Conservation (phyloP, 2,113 vertebrate species). For the Pterocles gutturalis region DNA sequence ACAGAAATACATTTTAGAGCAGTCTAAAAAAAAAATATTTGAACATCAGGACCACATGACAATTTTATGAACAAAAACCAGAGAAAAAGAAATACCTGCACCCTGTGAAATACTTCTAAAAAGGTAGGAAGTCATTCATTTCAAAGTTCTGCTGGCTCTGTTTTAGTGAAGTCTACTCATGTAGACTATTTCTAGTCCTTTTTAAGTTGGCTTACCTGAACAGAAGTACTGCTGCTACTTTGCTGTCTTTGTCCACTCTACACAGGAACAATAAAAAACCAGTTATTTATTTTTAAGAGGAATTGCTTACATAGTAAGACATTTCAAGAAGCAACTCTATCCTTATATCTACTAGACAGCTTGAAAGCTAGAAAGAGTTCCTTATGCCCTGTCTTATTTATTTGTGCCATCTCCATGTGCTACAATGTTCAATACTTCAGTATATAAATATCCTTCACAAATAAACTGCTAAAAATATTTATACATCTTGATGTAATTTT, state of each 20-base stretch:
- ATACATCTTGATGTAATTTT: neutral
- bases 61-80: neutral
- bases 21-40: neutral
- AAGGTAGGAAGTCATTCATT: neutral
- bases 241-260: conserved; percentile 45
- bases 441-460: neutral
- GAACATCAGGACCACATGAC: neutral
- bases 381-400: neutral
- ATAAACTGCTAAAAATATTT: neutral
- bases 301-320: neutral
- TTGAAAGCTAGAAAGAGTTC: neutral
- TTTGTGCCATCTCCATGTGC: neutral
- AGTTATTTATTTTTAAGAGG: neutral
- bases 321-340: neutral
- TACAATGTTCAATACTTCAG: neutral
- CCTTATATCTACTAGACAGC: neutral
- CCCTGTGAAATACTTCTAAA: neutral
- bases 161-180: neutral
- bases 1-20: neutral
- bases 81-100: neutral
- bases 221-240: neutral
- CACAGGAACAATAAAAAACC: neutral
- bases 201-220: neutral
- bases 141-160: neutral
- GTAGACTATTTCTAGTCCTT: neutral